A percentile compares a stretch with the other conserved stretches of the same genome.
phyloP scores from a whole-genome alignment of 2,797 vertebrate species.

The Pipistrellus nathusii region DNA sequence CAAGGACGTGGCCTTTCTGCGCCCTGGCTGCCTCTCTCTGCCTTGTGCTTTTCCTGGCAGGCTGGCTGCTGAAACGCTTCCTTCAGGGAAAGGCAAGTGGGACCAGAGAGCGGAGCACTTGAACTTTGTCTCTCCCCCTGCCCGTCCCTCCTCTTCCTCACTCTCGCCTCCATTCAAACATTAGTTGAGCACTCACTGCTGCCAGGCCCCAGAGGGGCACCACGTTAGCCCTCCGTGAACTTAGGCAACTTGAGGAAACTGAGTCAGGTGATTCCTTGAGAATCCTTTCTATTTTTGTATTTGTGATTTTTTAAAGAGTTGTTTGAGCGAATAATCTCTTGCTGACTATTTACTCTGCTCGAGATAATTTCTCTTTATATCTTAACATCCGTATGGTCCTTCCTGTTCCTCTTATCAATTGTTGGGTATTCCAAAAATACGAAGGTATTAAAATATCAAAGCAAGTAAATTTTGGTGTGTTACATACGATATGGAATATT shows the following conservation, averaged over 20 bases:
- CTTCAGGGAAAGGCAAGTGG: slow-evolving; percentile 15
- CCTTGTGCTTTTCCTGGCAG: slow-evolving; percentile 20
- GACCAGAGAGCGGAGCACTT: not conserved
- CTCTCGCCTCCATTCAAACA: not conserved
- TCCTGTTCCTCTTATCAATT: not conserved
- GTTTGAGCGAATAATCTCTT: not conserved
- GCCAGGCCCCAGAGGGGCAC: not conserved
- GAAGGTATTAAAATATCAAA: slow-evolving; percentile 59
- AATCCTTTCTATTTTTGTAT: slow-evolving; percentile 8
- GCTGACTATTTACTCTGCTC: not conserved
- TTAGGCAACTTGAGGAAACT: not conserved
- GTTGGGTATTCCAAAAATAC: not conserved
- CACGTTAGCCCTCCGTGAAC: not conserved
- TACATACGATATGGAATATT: slow-evolving; percentile 25
- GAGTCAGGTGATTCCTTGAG: not conserved
- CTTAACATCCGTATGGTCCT: not conserved
- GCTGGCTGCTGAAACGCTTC: not conserved
- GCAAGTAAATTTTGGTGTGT: slow-evolving; percentile 4
- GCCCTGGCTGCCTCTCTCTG: not conserved
- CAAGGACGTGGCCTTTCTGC: slow-evolving; percentile 66
- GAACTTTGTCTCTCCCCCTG: not conserved
- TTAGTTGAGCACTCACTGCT: not conserved
- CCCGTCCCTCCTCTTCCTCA: not conserved
- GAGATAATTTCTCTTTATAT: slow-evolving; percentile 31
- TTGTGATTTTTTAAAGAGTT: slow-evolving; percentile 32